Conservation (phyloP, 2,113 vertebrate genomes). For the Oriolus oriolus region DNA sequence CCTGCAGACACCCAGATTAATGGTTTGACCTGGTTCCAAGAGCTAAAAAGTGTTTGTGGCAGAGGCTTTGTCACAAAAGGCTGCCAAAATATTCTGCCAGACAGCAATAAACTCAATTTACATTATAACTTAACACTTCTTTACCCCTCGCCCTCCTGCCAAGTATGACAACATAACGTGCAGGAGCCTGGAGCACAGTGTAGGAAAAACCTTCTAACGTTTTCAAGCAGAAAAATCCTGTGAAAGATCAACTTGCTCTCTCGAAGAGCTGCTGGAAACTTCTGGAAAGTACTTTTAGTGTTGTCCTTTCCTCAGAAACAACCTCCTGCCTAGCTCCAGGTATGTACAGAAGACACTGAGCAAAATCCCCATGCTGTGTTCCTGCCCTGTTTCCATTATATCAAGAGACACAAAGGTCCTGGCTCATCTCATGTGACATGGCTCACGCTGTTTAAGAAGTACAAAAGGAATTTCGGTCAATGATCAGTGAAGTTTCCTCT, state of each 20-base stretch:
- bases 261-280: background rate
- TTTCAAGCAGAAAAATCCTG: constrained; percentile 28
- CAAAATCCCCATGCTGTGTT: background rate
- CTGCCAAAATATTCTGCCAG: constrained; percentile 68
- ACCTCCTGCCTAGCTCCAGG: background rate
- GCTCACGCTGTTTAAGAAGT: background rate
- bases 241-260: background rate
- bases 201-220: background rate
- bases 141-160: constrained; percentile 54
- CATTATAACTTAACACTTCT: constrained; percentile 69
- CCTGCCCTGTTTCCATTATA: background rate
- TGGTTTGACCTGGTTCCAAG: constrained; percentile 61
- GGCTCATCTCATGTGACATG: background rate
- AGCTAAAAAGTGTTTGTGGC: constrained; percentile 57
- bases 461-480: background rate
- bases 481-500: background rate
- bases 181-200: background rate
- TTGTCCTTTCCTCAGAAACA: background rate
- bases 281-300: background rate
- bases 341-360: background rate
- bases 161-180: constrained; percentile 58
- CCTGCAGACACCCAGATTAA: constrained; percentile 54
- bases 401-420: background rate
- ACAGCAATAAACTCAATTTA: constrained; percentile 70
- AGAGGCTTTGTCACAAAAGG: constrained; percentile 55